Percentiles rank a stretch among this genome's conserved stretches.
phyloP scores from a whole-genome alignment of 23 tunicate species.

The Halocynthia roretzi region DNA sequence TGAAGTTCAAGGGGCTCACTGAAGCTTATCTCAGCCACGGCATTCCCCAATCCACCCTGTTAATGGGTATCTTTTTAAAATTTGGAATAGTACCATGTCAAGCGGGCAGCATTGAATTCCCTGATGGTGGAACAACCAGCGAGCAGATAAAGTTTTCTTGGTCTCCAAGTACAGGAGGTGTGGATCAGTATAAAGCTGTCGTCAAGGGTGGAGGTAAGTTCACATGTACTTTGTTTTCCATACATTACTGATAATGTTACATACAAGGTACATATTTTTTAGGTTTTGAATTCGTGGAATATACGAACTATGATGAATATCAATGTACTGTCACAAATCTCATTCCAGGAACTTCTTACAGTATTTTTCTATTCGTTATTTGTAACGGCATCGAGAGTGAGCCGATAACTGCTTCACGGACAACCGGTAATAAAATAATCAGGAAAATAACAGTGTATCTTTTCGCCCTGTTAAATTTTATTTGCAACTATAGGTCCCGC shows the following conservation, averaged over 20 bases:
- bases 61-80: too few species aligned
- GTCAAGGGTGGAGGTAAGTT: constrained; percentile 46
- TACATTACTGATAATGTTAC: too few species aligned
- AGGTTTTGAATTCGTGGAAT: constrained; percentile 3
- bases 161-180: constrained; percentile 60
- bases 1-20: too few species aligned
- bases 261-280: background rate
- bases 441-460: background rate
- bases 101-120: constrained; percentile 23
- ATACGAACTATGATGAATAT: background rate
- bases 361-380: constrained; percentile 3
- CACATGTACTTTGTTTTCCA: background rate
- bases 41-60: too few species aligned
- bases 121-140: constrained; percentile 26
- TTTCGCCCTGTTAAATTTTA: background rate
- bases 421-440: constrained; percentile 31
- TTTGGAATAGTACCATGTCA: constrained; percentile 15
- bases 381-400: constrained; percentile 17
- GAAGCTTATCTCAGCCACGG: too few species aligned
- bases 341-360: constrained; percentile 15
- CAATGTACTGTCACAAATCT: background rate
- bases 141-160: constrained; percentile 34
- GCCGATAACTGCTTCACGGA: constrained; percentile 25
- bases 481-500: constrained; percentile 37
- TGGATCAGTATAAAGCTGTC: constrained; percentile 32